These are phyloP conservation scores for Salvator merianae DNA, from an alignment of 2,113 vertebrate genomes.

Conservation along the genomic window DNA sequence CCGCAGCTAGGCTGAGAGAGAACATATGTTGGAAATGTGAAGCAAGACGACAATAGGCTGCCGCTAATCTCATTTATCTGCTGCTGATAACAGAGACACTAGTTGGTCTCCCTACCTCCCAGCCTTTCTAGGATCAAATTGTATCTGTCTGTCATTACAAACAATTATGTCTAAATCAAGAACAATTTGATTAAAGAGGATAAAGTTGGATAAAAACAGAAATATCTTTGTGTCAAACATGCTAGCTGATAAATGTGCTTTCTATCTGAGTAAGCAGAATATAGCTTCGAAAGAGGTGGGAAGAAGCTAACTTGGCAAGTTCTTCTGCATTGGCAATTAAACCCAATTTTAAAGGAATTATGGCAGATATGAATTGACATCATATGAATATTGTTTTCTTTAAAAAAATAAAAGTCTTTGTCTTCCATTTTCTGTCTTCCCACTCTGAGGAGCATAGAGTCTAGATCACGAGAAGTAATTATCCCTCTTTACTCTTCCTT, in stretches of 20 bases:
- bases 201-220: conserved; percentile 57
- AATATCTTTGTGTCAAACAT: neutral
- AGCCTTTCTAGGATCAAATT: conserved; percentile 54
- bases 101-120: conserved; percentile 22
- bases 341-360: conserved; percentile 69
- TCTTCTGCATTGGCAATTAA: conserved; percentile 62
- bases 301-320: conserved; percentile 55
- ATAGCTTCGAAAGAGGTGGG: conserved; percentile 50
- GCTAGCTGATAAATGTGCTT: neutral
- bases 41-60: conserved; percentile 66
- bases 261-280: conserved; percentile 48
- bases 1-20: conserved; percentile 50
- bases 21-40: conserved; percentile 62
- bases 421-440: conserved; percentile 37
- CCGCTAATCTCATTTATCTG: conserved; percentile 59
- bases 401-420: conserved; percentile 28
- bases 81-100: conserved; percentile 60
- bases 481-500: too few relatives aligned
- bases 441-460: conserved; percentile 63
- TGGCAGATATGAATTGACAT: conserved; percentile 57
- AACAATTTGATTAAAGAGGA: conserved; percentile 65
- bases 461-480: too few relatives aligned
- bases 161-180: conserved; percentile 67
- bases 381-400: conserved; percentile 59
- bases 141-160: conserved; percentile 51